A percentile compares a stretch with the other conserved stretches of the same genome.
Conservation (phyloP, 2,888 invertebrate genomes). For the Loripinus fragilis region DNA sequence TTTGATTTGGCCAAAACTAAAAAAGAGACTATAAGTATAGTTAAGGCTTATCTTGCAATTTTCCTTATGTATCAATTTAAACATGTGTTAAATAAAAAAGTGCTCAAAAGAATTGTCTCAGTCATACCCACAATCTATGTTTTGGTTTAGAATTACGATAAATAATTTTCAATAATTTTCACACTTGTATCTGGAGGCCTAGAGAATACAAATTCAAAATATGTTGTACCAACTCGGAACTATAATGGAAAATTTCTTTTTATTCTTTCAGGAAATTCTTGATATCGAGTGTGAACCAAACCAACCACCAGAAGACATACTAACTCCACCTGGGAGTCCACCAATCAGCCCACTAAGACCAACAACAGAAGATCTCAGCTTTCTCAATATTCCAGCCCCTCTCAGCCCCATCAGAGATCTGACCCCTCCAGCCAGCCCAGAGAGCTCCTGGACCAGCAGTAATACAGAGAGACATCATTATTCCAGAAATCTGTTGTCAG, state of each 20-base stretch:
- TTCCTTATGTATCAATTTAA: too few species aligned
- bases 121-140: too few species aligned
- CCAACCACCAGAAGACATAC: background rate
- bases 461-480: background rate
- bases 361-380: constrained; percentile 17
- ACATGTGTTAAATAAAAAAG: too few species aligned
- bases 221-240: too few species aligned
- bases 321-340: constrained; percentile 21
- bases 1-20: too few species aligned
- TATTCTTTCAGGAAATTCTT: background rate
- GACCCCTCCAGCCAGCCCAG: background rate
- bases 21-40: too few species aligned
- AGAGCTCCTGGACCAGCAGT: constrained; percentile 3
- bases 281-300: background rate
- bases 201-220: too few species aligned
- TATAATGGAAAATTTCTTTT: background rate
- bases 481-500: background rate
- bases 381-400: constrained; percentile 37
- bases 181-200: too few species aligned
- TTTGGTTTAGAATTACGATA: too few species aligned
- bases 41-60: too few species aligned
- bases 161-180: too few species aligned
- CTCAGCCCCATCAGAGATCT: constrained; percentile 34
- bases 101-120: too few species aligned
- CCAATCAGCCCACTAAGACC: background rate